These are phyloP conservation scores for Sus scrofa DNA, from an alignment of 2,113 vertebrate species.

Conservation along the genomic window DNA sequence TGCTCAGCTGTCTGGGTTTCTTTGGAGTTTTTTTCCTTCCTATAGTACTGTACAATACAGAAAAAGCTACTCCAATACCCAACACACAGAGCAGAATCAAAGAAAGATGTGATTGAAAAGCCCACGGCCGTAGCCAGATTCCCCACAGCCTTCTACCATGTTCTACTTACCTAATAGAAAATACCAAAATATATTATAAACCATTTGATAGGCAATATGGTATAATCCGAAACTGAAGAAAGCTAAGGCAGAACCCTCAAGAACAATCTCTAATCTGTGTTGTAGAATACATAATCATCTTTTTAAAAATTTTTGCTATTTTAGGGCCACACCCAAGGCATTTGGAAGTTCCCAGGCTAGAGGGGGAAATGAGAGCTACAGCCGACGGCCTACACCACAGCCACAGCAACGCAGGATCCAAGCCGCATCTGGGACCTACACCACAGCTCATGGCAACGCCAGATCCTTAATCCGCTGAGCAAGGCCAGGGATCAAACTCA, in stretches of 20 bases:
- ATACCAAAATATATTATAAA: not conserved
- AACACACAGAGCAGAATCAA: not conserved
- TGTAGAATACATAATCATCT: too few species aligned
- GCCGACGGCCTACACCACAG: too few species aligned
- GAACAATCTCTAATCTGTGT: not conserved
- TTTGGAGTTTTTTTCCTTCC: not conserved
- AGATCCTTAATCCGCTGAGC: too few species aligned
- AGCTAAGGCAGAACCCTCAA: not conserved
- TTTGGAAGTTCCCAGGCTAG: too few species aligned
- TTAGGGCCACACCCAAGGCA: too few species aligned
- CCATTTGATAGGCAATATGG: not conserved
- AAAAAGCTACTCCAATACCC: not conserved
- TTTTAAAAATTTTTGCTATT: too few species aligned
- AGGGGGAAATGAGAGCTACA: too few species aligned
- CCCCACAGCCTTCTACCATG: not conserved
- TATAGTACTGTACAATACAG: not conserved
- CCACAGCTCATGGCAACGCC: too few species aligned
- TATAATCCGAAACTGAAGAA: conserved; percentile 17
- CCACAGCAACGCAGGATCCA: too few species aligned
- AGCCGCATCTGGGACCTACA: too few species aligned
- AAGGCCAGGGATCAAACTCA: too few species aligned
- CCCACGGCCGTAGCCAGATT: not conserved
- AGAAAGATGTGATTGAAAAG: not conserved
- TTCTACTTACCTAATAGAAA: conserved; percentile 25
- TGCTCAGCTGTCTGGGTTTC: not conserved